A percentile compares a stretch with the other conserved stretches of the same genome.
These are phyloP conservation scores for Sceloporus tristichus DNA, from an alignment of 2,113 vertebrate genomes.

Conservation along the genomic window DNA sequence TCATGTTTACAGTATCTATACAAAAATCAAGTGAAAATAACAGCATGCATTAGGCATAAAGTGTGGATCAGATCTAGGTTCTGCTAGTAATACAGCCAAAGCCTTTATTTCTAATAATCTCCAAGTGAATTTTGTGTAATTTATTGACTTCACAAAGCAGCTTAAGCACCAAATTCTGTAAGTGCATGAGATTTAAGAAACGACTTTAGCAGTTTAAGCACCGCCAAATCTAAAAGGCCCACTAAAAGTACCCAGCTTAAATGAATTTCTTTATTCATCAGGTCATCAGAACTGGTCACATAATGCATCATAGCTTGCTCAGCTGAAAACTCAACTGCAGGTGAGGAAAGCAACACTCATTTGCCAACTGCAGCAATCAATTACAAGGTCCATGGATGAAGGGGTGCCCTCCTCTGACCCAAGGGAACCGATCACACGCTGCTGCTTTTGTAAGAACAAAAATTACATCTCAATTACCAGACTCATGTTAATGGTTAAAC, in stretches of 20 bases:
- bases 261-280: conserved; percentile 40
- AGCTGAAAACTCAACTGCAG: background rate
- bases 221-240: background rate
- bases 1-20: background rate
- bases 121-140: no score
- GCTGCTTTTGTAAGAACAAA: conserved; percentile 62
- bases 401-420: conserved; percentile 58
- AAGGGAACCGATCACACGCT: conserved; percentile 56
- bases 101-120: no score
- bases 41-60: background rate
- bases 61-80: background rate
- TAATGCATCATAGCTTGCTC: conserved; percentile 35
- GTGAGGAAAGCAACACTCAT: background rate
- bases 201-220: background rate
- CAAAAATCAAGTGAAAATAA: background rate
- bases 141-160: background rate
- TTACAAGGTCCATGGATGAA: conserved; percentile 34
- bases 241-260: background rate
- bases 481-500: conserved; percentile 67
- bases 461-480: conserved; percentile 67
- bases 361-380: conserved; percentile 46
- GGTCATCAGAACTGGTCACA: background rate
- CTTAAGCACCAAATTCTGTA: background rate
- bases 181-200: background rate
- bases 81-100: no score